Evolutionary conservation across 2,113 vertebrate species (phyloP).

Genomic region (Stigmatopora nigra): DNA sequence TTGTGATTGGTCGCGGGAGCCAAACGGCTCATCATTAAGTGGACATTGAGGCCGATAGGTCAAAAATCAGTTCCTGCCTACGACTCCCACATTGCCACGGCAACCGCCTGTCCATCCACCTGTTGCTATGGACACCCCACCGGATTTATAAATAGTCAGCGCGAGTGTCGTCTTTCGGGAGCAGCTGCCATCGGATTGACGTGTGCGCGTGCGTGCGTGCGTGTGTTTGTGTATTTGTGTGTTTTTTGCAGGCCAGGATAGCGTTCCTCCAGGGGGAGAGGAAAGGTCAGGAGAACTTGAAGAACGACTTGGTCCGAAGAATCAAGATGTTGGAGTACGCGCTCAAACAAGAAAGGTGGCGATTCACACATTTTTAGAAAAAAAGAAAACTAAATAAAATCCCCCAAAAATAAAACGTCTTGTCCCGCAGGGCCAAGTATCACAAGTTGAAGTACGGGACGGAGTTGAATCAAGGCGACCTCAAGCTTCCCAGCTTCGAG

Average conservation of each 20-base stretch:
- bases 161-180: conserved; percentile 42
- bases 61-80: too few species aligned
- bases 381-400: too few species aligned
- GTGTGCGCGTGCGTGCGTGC: neutral
- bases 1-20: too few species aligned
- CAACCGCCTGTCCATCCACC: conserved; percentile 20
- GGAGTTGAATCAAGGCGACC: conserved; percentile 93
- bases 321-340: conserved; percentile 99
- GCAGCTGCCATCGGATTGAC: conserved; percentile 34
- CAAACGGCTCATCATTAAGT: too few species aligned
- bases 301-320: conserved; percentile 99
- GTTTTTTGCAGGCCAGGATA: conserved; percentile 83
- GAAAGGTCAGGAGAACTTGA: conserved; percentile 98
- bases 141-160: conserved; percentile 33
- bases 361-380: too few species aligned
- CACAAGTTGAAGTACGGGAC: conserved; percentile 99
- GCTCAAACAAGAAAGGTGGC: conserved; percentile 95
- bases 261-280: conserved; percentile 98
- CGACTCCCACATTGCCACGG: conserved; percentile 19
- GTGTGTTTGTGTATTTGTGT: neutral
- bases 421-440: conserved; percentile 86
- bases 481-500: conserved; percentile 97
- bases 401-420: too few species aligned
- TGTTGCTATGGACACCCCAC: conserved; percentile 43
- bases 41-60: too few species aligned